These are phyloP conservation scores for Himalopsyche kuldschensis DNA, from an alignment of 2,888 invertebrate species.

Conservation along the genomic window DNA sequence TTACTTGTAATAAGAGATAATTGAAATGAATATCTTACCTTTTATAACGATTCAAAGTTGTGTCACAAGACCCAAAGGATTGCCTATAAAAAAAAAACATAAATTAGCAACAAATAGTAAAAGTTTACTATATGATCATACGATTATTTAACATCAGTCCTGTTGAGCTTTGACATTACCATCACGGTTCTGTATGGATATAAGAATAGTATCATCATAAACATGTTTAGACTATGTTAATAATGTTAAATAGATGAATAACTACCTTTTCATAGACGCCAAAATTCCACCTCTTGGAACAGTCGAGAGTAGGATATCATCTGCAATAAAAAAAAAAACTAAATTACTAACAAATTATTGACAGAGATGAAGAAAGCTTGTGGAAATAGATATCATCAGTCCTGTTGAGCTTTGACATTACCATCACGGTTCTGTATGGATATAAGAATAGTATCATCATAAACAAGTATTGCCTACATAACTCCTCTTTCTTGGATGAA, in stretches of 20 bases:
- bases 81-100: neutral
- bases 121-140: neutral
- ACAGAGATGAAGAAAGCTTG: too few relatives aligned
- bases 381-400: conserved; percentile 39
- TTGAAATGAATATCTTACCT: neutral
- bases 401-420: conserved; percentile 46
- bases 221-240: neutral
- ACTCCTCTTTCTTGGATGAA: too few relatives aligned
- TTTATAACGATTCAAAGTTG: neutral
- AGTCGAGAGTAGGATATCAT: too few relatives aligned
- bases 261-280: too few relatives aligned
- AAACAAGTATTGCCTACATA: neutral
- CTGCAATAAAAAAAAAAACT: too few relatives aligned
- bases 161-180: conserved; percentile 45
- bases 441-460: conserved; percentile 42
- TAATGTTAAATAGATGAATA: too few relatives aligned
- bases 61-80: neutral
- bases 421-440: conserved; percentile 43
- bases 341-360: too few relatives aligned
- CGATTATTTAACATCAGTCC: conserved; percentile 42
- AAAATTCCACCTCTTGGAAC: too few relatives aligned
- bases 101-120: neutral
- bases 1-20: neutral
- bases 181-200: conserved; percentile 42
- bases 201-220: conserved; percentile 42